These are phyloP conservation scores for Nezara viridula DNA, from an alignment of 2,888 invertebrate species.

Conservation along the genomic window DNA sequence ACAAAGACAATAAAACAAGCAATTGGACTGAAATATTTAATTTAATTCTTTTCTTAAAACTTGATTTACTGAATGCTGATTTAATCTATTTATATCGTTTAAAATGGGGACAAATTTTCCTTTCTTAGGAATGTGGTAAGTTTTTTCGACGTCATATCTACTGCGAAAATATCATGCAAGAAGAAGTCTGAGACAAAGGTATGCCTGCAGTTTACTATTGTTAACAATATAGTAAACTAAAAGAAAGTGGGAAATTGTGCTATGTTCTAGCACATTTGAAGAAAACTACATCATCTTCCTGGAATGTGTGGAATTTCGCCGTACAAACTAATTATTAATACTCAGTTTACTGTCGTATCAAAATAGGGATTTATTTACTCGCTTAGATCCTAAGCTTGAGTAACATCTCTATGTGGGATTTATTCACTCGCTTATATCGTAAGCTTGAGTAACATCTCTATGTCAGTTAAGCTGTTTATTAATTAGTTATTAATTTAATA, in stretches of 20 bases:
- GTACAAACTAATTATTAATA: neutral
- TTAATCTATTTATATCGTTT: neutral
- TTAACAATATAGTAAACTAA: neutral
- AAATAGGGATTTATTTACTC: neutral
- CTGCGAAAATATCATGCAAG: neutral
- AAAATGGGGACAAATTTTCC: neutral
- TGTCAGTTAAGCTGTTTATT: slow-evolving; percentile 37
- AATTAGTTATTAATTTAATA: neutral
- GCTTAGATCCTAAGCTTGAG: neutral
- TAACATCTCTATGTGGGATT: neutral
- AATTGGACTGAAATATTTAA: neutral
- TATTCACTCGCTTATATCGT: neutral
- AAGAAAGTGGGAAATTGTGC: neutral
- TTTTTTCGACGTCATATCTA: neutral
- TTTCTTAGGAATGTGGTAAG: neutral
- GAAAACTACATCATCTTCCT: neutral
- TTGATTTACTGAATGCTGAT: neutral
- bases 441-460: neutral
- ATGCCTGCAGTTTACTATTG: neutral
- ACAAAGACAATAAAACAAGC: neutral
- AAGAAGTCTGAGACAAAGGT: neutral
- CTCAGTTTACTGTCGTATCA: neutral
- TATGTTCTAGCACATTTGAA: neutral
- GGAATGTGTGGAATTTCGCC: neutral
- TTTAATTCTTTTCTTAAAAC: neutral